These are phyloP conservation scores for Drosophila biarmipes DNA, from an alignment of 1,140 invertebrate species.

Conservation along the genomic window DNA sequence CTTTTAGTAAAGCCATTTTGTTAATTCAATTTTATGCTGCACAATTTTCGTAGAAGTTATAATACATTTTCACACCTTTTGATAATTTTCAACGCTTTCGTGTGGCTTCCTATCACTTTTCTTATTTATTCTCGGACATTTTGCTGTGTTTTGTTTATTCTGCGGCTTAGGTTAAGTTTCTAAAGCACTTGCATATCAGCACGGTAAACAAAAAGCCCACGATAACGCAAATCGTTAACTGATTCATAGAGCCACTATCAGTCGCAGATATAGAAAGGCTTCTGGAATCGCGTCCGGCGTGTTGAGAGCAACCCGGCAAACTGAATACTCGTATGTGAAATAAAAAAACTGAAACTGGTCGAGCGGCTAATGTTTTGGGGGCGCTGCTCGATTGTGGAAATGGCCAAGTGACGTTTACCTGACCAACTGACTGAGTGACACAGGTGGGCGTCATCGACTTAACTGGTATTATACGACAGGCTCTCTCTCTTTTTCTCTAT, in stretches of 20 bases:
- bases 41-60: neutral
- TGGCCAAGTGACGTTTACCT: conserved; percentile 56
- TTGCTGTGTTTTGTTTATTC: conserved; percentile 19
- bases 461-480: conserved; percentile 69
- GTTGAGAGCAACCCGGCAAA: conserved; percentile 73
- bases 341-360: conserved; percentile 34
- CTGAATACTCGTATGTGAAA: conserved; percentile 38
- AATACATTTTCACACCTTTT: conserved; percentile 2
- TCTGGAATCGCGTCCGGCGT: conserved; percentile 55
- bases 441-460: conserved; percentile 72
- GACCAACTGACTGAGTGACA: conserved; percentile 56
- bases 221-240: conserved; percentile 29
- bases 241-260: conserved; percentile 54
- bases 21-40: neutral
- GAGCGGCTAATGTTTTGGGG: conserved; percentile 38
- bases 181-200: conserved; percentile 18
- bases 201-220: conserved; percentile 4
- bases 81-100: conserved; percentile 1
- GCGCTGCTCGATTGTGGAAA: conserved; percentile 41
- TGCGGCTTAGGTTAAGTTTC: conserved; percentile 8
- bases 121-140: conserved; percentile 16
- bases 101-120: conserved; percentile 3
- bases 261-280: conserved; percentile 32
- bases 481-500: conserved; percentile 19
- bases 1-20: neutral